Evolutionary conservation across 1,140 invertebrate genomes (phyloP).

Genomic region (Gonioctena quinquepunctata): DNA sequence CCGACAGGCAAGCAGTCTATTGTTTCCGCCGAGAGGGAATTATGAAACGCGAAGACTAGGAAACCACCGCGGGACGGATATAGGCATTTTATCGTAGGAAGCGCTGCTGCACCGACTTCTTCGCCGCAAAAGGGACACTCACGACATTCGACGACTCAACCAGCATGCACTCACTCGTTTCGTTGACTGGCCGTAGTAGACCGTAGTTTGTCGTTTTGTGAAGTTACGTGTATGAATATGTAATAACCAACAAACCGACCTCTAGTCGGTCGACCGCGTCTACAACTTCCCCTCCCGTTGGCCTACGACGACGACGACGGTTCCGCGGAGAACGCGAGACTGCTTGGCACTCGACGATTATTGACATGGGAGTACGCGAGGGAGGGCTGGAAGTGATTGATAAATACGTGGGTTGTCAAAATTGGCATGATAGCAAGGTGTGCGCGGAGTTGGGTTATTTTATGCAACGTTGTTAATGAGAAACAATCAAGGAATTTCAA

Average conservation of each 20-base stretch:
- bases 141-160: neutral
- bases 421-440: no score
- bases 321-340: conserved; percentile 16
- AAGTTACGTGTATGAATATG: conserved; percentile 36
- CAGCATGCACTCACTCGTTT: neutral
- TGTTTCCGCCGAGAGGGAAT: neutral
- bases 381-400: neutral
- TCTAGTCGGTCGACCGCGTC: neutral
- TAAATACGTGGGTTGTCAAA: no score
- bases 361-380: neutral
- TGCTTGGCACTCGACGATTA: conserved; percentile 17
- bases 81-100: no score
- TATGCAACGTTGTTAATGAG: no score
- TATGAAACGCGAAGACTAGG: conserved; percentile 3
- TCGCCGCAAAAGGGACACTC: neutral
- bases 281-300: neutral
- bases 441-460: no score
- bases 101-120: neutral
- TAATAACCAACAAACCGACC: conserved; percentile 31
- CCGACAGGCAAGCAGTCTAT: neutral
- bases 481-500: no score
- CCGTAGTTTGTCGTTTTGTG: neutral
- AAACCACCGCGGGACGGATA: neutral
- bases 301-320: conserved; percentile 5
- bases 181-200: neutral